A percentile compares a stretch with the other conserved stretches of the same genome.
phyloP scores from a whole-genome alignment of 2,888 invertebrate species.

The Lasioglossum morio region DNA sequence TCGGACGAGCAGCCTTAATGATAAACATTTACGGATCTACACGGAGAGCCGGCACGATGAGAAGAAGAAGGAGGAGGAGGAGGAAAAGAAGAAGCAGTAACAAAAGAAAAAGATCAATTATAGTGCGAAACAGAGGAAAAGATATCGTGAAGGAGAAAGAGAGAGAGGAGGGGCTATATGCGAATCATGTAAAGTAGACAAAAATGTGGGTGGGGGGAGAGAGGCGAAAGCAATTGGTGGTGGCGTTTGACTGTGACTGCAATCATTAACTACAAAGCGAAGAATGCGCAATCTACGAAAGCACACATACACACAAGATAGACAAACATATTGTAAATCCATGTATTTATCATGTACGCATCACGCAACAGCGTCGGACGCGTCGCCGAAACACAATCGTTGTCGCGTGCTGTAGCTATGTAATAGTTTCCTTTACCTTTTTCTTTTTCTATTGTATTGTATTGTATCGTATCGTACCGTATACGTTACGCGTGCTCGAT shows the following conservation, averaged over 20 bases:
- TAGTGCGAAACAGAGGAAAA: slow-evolving; percentile 46
- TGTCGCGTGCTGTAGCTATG: slow-evolving; percentile 54
- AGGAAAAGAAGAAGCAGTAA: slow-evolving; percentile 14
- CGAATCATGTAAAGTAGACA: slow-evolving; percentile 62
- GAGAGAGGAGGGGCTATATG: slow-evolving; percentile 64
- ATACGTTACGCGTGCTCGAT: slow-evolving; percentile 38
- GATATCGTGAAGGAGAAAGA: neutral
- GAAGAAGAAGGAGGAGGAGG: slow-evolving; percentile 42
- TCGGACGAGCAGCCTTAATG: slow-evolving; percentile 82
- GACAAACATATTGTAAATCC: slow-evolving; percentile 57
- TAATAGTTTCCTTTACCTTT: slow-evolving; percentile 53
- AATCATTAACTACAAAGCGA: slow-evolving; percentile 79
- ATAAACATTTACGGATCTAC: slow-evolving; percentile 69
- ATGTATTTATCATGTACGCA: slow-evolving; percentile 49
- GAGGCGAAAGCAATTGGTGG: slow-evolving; percentile 48
- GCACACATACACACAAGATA: slow-evolving; percentile 56
- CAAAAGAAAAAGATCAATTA: slow-evolving; percentile 54
- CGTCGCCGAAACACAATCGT: slow-evolving; percentile 48
- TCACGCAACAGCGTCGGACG: slow-evolving; percentile 41
- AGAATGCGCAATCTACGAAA: slow-evolving; percentile 58
- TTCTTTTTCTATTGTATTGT: slow-evolving; percentile 39
- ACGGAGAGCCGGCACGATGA: slow-evolving; percentile 63
- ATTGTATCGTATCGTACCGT: slow-evolving; percentile 18
- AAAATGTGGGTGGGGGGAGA: neutral
- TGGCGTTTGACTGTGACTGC: slow-evolving; percentile 83